Evolutionary conservation across 2,113 vertebrate genomes (phyloP), one percentile per base, ranked within the genome.

Genomic region (Leptobrachium leishanense): DNA sequence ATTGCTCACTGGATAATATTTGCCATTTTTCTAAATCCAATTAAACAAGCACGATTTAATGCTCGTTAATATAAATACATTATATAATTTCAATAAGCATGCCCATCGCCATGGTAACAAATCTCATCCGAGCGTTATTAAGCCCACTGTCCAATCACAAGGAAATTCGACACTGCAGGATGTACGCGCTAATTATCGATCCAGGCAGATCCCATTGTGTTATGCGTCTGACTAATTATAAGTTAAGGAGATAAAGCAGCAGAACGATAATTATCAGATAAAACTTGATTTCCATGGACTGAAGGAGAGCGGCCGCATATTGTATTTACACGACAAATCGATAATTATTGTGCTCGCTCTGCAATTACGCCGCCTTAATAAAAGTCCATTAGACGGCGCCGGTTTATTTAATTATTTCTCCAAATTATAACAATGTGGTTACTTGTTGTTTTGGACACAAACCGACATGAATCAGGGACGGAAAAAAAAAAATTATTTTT

Each of bases 11-110:
- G 20, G 20, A 31, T 31, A 1, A 1, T 31, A 31, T 31, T 31
- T 31, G 20, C 20, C 20, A 31, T 31, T 31, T 31, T 31, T 31
- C 20, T 31, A 31, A 31, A 59, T 59, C 9, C 11, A 68, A 68
- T 43, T 43, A 77, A 54, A 77, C 75, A 77, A 62, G 66, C 40
- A 66, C 53, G 57, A 68, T 67, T 2, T 57, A 57, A 59, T 68
- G 46, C 40, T 41, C 9, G 20, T 31, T 31, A 31, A 31, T 31
- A 31, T 31, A 31, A 31, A 31, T 67, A 6, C 41, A 68, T 46
- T 50, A 31, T 57, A 20, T 57, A 50, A 50, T 57, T 43, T 10
- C 31, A 31, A 31, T 31, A 69, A 70, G n/a, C 13, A 67, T 59
- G 39, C 1, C 54, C 13, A 50, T 70, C 54, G 44, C 75, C 67